Evolutionary conservation across 2,888 invertebrate species (phyloP).

Genomic region (Pinctada fucata): DNA sequence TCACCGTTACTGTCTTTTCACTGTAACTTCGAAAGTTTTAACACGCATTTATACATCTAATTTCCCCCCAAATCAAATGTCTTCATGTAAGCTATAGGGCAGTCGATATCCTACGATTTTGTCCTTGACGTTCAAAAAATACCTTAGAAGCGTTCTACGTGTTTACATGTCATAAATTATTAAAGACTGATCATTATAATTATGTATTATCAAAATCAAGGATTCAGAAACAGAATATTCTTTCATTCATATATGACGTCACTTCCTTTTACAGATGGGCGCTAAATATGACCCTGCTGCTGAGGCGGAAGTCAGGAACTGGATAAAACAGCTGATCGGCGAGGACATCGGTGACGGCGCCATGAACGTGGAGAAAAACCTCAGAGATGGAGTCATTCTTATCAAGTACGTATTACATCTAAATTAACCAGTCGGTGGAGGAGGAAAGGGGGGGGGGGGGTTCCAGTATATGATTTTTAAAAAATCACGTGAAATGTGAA

Average conservation of each 20-base stretch:
- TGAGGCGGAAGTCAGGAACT: constrained; percentile 93
- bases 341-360: constrained; percentile 88
- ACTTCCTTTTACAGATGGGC: constrained; percentile 85
- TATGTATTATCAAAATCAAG: not conserved
- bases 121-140: too few relatives aligned
- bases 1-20: too few relatives aligned
- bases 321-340: constrained; percentile 92
- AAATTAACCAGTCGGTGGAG: too few relatives aligned
- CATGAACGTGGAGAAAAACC: constrained; percentile 80
- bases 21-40: too few relatives aligned
- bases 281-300: constrained; percentile 97
- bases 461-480: too few relatives aligned
- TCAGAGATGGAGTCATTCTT: constrained; percentile 71
- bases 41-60: too few relatives aligned
- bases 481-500: not conserved
- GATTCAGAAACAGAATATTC: not conserved
- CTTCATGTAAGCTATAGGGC: too few relatives aligned
- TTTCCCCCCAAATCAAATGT: too few relatives aligned
- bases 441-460: not conserved
- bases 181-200: too few relatives aligned
- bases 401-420: constrained; percentile 64
- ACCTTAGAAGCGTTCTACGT: too few relatives aligned
- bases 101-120: too few relatives aligned
- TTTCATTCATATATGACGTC: not conserved
- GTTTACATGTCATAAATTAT: too few relatives aligned